Base-by-base conservation (phyloP, 2,113 vertebrate genomes). In the Rissa tridactyla region DNA sequence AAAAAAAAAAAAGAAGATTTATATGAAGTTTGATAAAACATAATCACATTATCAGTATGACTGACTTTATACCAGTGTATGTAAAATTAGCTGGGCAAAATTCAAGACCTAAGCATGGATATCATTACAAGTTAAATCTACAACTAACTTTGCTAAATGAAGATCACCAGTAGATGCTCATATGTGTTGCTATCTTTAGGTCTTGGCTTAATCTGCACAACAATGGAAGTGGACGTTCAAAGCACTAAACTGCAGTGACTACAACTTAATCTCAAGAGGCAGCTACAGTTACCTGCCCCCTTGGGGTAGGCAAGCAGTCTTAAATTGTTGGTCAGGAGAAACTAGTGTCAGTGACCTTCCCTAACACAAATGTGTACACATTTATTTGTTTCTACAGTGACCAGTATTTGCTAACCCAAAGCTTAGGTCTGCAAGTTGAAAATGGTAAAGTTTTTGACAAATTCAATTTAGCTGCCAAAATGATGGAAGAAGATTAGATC, bases 301-400 rank as follows among this genome's bases (percentile, higher is more conserved):
- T 52, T 73, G 14, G 18, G 55, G 21, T 5, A 62, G 22, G 23
- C 22, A 65, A 81, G 13, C 19, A 21, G 5, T n/a, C 15, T 65
- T 66, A 58, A 58, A 66, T 4, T n/a, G 17, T 44, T 78, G 20
- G 52, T 79, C 11, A 32, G 34, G 54, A 61, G 51, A 70, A 81
- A 5, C 23, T 83, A 60, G 8, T 7, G 34, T 30, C 60, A 38
- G 32, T 64, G n/a, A 69, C 29, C 26, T 4, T 54, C 27, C 16
- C 5, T 18, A 60, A 30, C 3, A 65, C 20, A 75, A 71, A 40
- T 22, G 3, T 1, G 0, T 18, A 12, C 5, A 13, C 7, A 4
- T 13, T 62, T 54, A 29, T 68, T 85, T 51, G 4, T 29, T 49
- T 82, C 29, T 60, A 29, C 2, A 16, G 32, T 2, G 1, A 65